Conservation (phyloP, 2,797 vertebrate genomes). For the Parauchenoglanis ngamensis region DNA sequence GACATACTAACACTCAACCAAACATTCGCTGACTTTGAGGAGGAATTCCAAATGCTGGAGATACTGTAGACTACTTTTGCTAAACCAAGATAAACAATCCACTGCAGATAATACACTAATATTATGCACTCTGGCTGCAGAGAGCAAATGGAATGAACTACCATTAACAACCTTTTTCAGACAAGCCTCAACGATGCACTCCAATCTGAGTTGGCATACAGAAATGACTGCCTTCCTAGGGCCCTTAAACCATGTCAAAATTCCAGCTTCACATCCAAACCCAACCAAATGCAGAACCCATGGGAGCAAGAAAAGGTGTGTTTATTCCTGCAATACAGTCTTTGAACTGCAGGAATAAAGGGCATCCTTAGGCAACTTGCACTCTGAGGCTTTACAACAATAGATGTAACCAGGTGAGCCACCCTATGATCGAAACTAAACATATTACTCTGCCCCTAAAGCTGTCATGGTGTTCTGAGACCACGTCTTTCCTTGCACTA, state of each 20-base stretch:
- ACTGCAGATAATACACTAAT: background rate
- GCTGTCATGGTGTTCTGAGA: slow-evolving; percentile 11
- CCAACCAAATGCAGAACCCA: background rate
- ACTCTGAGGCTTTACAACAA: background rate
- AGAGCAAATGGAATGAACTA: background rate
- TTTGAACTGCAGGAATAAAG: background rate
- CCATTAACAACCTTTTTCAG: slow-evolving; percentile 1
- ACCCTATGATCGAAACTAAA: background rate
- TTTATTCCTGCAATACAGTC: too few relatives aligned
- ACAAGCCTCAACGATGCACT: background rate
- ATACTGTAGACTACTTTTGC: background rate
- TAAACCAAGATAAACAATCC: background rate
- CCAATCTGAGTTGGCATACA: background rate
- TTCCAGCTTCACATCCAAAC: background rate
- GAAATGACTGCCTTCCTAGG: background rate
- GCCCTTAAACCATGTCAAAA: background rate
- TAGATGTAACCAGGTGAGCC: background rate
- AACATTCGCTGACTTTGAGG: background rate
- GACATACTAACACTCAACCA: background rate
- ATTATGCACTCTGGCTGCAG: background rate
- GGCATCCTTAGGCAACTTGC: background rate
- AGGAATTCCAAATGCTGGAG: background rate
- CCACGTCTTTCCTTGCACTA: background rate
- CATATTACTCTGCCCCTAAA: background rate
- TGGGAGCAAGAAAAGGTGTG: background rate